Evolutionary conservation across 2,113 vertebrate genomes (phyloP), one percentile per base, ranked within the genome.

Genomic region (Catharus fuscescens): DNA sequence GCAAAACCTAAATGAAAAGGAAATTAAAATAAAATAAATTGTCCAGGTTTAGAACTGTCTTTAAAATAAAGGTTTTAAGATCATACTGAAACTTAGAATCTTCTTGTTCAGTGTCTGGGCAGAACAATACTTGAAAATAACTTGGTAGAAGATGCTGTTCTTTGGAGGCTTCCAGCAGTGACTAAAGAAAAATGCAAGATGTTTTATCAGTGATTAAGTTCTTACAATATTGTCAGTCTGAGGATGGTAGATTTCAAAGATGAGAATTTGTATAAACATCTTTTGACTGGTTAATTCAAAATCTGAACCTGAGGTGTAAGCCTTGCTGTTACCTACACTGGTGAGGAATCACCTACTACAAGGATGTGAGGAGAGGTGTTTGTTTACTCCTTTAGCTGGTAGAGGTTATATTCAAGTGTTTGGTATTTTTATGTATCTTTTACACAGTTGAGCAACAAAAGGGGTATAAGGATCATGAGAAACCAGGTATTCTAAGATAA

Each of bases 371-470:
- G 29, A 64, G 28, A 66, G 9, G 15, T 36, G 7, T 42, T 77
- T 88, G 5, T 78, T 90, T 80, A 67, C 7, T 50, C 3, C 45
- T 79, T 70, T 85, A 18, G 52, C 50, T 85, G 10, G 13, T 36
- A 32, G 23, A 80, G 24, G 7, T 38, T 69, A 36, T 44, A 52
- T 65, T 80, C 20, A 32, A 80, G 14, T 7, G 7, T 48, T 83
- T 45, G 26, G 11, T 57, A 74, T 50, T 76, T 85, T 85, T 61
- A 24, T 61, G 32, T 57, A 47, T 54, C 23, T 67, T 92, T 85
- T 86, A 12, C 44, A 92, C 34, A 77, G 42, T 59, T 95, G 64
- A 95, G 76, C 86, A 96, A 88, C 62, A 94, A 57, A 82, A 96
- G 14, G 26, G 8, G 29, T 86, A 42, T 83, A 64, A 94, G 87